Evolutionary conservation across 2,888 invertebrate genomes (phyloP).

Genomic region (Epirrita christyi): DNA sequence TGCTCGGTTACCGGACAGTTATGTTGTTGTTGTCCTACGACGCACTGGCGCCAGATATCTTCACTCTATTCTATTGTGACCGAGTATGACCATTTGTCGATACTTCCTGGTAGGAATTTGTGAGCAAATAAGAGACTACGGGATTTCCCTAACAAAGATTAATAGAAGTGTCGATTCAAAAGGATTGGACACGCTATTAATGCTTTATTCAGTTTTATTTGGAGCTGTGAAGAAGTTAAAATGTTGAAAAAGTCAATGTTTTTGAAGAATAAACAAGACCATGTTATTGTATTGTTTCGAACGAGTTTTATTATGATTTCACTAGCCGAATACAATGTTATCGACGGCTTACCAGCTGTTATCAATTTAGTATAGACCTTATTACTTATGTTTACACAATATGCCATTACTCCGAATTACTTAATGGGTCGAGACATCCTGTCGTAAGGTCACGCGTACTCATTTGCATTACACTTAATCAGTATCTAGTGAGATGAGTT

Average conservation of each 20-base stretch:
- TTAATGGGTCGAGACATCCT: constrained; percentile 34
- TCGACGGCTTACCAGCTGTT: constrained; percentile 67
- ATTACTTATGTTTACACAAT: constrained; percentile 48
- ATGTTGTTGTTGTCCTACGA: constrained; percentile 62
- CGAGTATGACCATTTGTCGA: constrained; percentile 50
- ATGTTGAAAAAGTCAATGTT: constrained; percentile 24
- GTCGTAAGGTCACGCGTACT: constrained; percentile 23
- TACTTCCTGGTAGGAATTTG: constrained; percentile 52
- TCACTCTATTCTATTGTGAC: constrained; percentile 57
- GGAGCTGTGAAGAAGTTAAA: constrained; percentile 22
- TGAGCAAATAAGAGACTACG: constrained; percentile 35
- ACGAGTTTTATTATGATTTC: constrained; percentile 61
- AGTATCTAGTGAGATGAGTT: constrained; percentile 20
- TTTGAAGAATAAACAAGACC: constrained; percentile 15
- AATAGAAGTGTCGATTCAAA: constrained; percentile 53
- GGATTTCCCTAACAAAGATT: constrained; percentile 44
- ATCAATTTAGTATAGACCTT: constrained; percentile 54
- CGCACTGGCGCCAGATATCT: constrained; percentile 73
- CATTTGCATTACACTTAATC: background rate
- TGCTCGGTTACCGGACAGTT: constrained; percentile 64
- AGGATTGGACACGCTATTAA: constrained; percentile 36
- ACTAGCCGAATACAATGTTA: constrained; percentile 68
- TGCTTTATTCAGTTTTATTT: constrained; percentile 29
- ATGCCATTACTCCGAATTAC: constrained; percentile 36
- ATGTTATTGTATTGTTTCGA: constrained; percentile 6